Percentiles rank a stretch among this genome's conserved stretches.
Evolutionary conservation across 2,888 invertebrate genomes (phyloP).

Genomic region (Caenorhabditis sulstoni): DNA sequence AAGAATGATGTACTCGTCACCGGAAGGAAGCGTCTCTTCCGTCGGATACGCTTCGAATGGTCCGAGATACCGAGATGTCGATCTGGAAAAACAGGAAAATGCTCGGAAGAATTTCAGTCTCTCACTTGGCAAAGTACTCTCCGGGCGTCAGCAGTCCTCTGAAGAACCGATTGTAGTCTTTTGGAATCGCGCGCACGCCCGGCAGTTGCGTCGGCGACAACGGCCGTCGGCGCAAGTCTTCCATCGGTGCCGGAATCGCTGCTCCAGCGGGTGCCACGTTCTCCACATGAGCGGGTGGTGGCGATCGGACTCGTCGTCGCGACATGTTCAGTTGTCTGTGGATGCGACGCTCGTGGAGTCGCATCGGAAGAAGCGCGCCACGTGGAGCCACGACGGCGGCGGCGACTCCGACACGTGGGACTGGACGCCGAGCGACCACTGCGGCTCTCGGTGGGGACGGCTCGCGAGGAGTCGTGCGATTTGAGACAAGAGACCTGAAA

Average conservation of each 20-base stretch:
- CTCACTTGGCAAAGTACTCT: slow-evolving; percentile 60
- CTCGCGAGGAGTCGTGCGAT: slow-evolving; percentile 11
- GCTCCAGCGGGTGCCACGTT: not conserved
- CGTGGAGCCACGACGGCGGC: not conserved
- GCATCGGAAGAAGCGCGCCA: too few species aligned
- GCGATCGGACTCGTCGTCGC: too few species aligned
- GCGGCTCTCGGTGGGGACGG: slow-evolving; percentile 10
- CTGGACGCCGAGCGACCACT: not conserved
- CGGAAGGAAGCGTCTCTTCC: slow-evolving; percentile 20
- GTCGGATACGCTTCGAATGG: slow-evolving; percentile 43
- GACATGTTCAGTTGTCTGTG: not conserved
- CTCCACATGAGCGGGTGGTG: not conserved
- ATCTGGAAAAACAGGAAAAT: slow-evolving; percentile 24
- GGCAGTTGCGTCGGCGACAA: slow-evolving; percentile 55
- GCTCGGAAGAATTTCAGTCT: not conserved
- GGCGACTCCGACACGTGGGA: not conserved
- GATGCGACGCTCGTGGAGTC: not conserved
- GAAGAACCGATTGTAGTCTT: slow-evolving; percentile 49
- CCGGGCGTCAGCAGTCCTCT: slow-evolving; percentile 52
- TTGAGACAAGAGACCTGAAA: not conserved
- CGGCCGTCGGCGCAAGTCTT: slow-evolving; percentile 14
- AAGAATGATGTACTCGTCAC: slow-evolving; percentile 51
- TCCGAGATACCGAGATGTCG: slow-evolving; percentile 48
- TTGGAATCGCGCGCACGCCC: slow-evolving; percentile 57
- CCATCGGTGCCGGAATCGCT: not conserved